A percentile compares a stretch with the other conserved stretches of the same genome.
phyloP scores from a whole-genome alignment of 2,113 vertebrate genomes.

The Brienomyrus longianalis region DNA sequence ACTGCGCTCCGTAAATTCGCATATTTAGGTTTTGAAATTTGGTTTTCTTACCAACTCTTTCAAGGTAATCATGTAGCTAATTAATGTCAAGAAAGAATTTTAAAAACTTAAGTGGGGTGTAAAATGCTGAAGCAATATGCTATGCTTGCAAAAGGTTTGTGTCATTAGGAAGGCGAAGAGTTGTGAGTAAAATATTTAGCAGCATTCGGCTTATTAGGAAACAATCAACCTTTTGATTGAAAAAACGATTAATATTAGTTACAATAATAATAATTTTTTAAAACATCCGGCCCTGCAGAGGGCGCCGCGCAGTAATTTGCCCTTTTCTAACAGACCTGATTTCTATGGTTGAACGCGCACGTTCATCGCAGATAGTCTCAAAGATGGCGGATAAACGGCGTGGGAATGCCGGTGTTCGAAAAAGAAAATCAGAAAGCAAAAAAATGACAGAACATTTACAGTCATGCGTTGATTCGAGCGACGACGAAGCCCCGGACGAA shows the following conservation, averaged over 20 bases:
- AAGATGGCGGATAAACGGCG: constrained; percentile 51
- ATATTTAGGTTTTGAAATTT: neutral
- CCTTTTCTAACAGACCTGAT: neutral
- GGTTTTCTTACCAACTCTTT: neutral
- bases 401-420: constrained; percentile 11
- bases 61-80: neutral
- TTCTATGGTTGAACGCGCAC: neutral
- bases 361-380: neutral
- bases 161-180: neutral
- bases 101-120: neutral
- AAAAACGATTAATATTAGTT: neutral
- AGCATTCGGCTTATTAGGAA: neutral
- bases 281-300: neutral
- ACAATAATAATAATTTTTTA: neutral
- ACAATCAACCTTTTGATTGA: neutral
- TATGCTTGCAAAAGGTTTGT: neutral
- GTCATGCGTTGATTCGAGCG: constrained; percentile 37
- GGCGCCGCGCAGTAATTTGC: neutral
- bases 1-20: too few relatives aligned
- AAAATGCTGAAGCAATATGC: neutral
- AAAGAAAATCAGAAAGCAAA: neutral
- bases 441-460: neutral
- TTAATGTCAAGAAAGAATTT: neutral
- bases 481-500: constrained; percentile 57
- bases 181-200: neutral